Base-by-base conservation (phyloP, 2,113 vertebrate species). In the Pipra filicauda region DNA sequence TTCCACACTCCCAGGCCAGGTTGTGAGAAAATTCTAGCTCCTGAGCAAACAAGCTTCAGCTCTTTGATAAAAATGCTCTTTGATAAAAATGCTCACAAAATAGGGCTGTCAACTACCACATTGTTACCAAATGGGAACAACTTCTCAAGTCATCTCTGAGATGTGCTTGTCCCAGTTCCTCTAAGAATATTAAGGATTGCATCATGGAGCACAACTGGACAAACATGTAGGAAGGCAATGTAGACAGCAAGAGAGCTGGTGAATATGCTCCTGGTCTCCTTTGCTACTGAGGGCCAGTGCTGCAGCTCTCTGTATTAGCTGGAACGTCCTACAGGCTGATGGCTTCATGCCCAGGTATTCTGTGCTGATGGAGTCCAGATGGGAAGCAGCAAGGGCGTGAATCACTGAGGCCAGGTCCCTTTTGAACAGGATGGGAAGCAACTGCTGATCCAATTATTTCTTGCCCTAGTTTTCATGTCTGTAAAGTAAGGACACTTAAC, bases 321-420 rank as follows among this genome's bases (percentile, higher is more conserved):
- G 95, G 93, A 93, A 95, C 27, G 18, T 94, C 92, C 90, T 80
- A 79, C 74, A 80, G 91, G 57, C 85, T 91, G 74, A 95, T 94
- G 95, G 96, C 95, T 94, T 55, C 73, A 57, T 94, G 96, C 93
- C 94, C 89, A 95, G 94, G 93, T 95, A 94, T 92, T 95, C 86
- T 71, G 87, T 1, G 3, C 84, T 95, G 87, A 93, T 91, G 93
- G 84, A 85, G 84, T 95, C 94, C 95, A 95, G 93, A 95, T 88
- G 27, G 93, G 93, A 95, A 94, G 89, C 94, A 95, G 94, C 88
- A 94, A 96, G 93, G 96, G 93, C 57, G 72, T 95, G 82, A 95
- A 96, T 96, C 92, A 93, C 88, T 83, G 75, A 91, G 88, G 95
- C 91, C 88, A 95, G 85, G 78, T 91, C 90, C 79, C 88, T 88